Evolutionary conservation across 1,140 invertebrate genomes (phyloP).

Genomic region (Drosophila tani): DNA sequence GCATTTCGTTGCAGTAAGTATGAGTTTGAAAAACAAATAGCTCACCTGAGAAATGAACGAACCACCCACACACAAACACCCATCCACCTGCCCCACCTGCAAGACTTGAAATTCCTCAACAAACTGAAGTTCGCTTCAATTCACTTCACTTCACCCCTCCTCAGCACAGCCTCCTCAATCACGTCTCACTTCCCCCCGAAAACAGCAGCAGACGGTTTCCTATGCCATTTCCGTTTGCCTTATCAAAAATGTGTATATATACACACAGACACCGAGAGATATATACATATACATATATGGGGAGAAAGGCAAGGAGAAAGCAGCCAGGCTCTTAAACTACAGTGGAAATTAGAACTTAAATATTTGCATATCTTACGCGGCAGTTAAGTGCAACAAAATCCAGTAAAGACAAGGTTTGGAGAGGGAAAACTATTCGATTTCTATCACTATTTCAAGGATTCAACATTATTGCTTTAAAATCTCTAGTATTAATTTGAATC

Average conservation of each 20-base stretch:
- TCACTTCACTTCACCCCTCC: slow-evolving; percentile 74
- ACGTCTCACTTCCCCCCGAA: not conserved
- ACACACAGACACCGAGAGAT: slow-evolving; percentile 37
- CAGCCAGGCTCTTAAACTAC: slow-evolving; percentile 24
- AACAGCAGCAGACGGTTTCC: slow-evolving; percentile 46
- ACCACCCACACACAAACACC: slow-evolving; percentile 14
- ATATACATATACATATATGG: slow-evolving; percentile 18
- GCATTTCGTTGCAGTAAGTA: slow-evolving; percentile 75
- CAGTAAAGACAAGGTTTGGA: not conserved
- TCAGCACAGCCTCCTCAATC: slow-evolving; percentile 35
- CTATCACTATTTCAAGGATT: not conserved
- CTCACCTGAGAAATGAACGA: slow-evolving; percentile 22
- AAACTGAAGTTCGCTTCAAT: slow-evolving; percentile 69
- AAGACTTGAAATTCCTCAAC: slow-evolving; percentile 55
- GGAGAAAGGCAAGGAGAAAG: slow-evolving; percentile 12
- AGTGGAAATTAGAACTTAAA: slow-evolving; percentile 26
- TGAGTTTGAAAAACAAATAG: slow-evolving; percentile 41
- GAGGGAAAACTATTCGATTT: not conserved
- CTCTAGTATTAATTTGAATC: too few species aligned
- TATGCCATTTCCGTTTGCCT: slow-evolving; percentile 81
- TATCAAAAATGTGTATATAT: slow-evolving; percentile 73
- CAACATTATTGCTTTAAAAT: not conserved
- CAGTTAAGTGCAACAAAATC: slow-evolving; percentile 1
- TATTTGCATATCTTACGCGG: slow-evolving; percentile 3
- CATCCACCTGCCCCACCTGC: slow-evolving; percentile 19